These are phyloP conservation scores for Xenops minutus DNA, from an alignment of 2,797 vertebrate species.

Conservation along the genomic window DNA sequence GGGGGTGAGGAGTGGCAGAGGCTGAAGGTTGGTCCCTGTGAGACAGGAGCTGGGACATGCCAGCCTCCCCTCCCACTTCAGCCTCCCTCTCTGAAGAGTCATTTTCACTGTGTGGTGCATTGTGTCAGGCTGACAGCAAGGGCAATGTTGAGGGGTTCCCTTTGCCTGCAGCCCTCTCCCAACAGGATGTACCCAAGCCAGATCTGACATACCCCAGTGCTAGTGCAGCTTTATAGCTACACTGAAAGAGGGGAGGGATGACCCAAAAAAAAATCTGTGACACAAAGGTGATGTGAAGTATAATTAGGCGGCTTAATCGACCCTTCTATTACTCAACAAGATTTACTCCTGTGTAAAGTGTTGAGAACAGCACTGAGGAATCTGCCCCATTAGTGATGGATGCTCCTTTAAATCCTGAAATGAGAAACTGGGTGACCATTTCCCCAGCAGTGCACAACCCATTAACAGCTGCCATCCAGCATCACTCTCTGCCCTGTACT, in stretches of 20 bases:
- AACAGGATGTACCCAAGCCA: background rate
- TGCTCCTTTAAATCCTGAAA: background rate
- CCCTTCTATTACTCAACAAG: background rate
- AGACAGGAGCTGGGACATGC: background rate
- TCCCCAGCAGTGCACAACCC: background rate
- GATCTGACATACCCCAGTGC: background rate
- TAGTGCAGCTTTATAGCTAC: background rate
- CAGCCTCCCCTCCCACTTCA: background rate
- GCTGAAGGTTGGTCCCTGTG: rapidly evolving
- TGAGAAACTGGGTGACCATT: background rate
- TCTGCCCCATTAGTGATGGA: background rate
- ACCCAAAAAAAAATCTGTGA: background rate
- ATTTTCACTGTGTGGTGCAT: rapidly evolving
- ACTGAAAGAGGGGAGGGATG: background rate
- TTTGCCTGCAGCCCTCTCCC: background rate
- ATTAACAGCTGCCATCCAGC: background rate
- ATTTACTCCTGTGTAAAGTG: background rate
- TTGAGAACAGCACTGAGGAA: background rate
- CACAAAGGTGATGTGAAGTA: background rate
- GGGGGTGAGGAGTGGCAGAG: background rate
- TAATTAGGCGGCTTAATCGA: background rate
- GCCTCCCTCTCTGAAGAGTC: background rate
- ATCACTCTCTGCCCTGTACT: background rate
- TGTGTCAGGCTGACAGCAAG: background rate
- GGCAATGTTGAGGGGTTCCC: background rate